phyloP scores from a whole-genome alignment of 2,113 vertebrate species.

The Origma solitaria region DNA sequence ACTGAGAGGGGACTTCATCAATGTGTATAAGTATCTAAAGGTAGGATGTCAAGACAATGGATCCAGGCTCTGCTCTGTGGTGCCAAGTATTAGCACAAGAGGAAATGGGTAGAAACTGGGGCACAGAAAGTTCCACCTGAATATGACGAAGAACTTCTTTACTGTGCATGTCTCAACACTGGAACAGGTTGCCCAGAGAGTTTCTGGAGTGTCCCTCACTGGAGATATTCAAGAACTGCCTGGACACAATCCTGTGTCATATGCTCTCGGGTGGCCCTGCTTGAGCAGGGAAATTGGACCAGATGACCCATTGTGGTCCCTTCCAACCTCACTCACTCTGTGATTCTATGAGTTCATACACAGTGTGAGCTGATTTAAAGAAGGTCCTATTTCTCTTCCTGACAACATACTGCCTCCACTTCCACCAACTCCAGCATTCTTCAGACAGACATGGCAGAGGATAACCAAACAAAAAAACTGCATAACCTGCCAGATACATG shows the following conservation, averaged over 20 bases:
- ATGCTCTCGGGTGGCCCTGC: neutral
- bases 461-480: neutral
- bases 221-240: neutral
- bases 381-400: neutral
- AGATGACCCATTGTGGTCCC: fast-evolving
- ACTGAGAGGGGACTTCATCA: neutral
- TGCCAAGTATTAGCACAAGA: neutral
- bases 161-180: neutral
- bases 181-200: neutral
- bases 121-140: neutral
- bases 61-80: neutral
- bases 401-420: neutral
- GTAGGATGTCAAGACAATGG: neutral
- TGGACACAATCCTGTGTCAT: neutral
- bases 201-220: neutral
- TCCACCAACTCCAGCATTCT: neutral
- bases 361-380: neutral
- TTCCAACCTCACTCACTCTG: neutral
- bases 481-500: neutral
- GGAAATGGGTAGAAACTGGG: neutral
- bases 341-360: neutral
- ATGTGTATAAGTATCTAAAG: neutral
- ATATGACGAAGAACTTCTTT: neutral
- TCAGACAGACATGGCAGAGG: neutral
- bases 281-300: neutral